Conservation (phyloP, 2,797 vertebrate species). For the Lepus townsendii region DNA sequence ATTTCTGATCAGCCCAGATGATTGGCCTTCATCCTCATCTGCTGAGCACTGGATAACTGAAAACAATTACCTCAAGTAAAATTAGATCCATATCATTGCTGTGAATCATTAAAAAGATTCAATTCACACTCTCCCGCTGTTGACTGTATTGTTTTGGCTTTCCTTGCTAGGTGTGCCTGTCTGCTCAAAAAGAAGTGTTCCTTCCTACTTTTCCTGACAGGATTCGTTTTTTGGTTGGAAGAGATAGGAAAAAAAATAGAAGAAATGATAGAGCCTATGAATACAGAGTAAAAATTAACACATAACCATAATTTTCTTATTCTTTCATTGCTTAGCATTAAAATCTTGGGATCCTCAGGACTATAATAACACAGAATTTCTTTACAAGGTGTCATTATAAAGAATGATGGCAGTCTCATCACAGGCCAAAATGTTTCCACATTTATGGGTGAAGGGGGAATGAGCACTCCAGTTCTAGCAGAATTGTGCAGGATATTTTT, state of each 20-base stretch:
- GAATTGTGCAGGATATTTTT: neutral
- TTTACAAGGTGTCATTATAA: neutral
- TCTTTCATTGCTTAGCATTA: neutral
- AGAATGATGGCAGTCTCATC: neutral
- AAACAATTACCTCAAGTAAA: slow-evolving; percentile 80
- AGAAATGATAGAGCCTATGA: neutral
- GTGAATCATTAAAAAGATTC: slow-evolving; percentile 13
- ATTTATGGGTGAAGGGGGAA: neutral
- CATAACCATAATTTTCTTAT: neutral
- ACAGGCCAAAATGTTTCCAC: neutral
- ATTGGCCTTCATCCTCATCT: slow-evolving; percentile 79
- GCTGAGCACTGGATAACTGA: slow-evolving; percentile 83
- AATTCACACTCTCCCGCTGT: neutral
- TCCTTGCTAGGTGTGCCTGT: slow-evolving; percentile 18
- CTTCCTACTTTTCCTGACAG: slow-evolving; percentile 23
- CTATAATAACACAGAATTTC: neutral
- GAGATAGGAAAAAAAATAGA: neutral
- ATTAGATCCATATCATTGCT: slow-evolving; percentile 25
- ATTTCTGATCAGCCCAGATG: slow-evolving; percentile 87
- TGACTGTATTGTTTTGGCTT: neutral
- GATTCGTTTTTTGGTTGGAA: neutral
- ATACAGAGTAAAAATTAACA: neutral
- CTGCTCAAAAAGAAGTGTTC: slow-evolving; percentile 36
- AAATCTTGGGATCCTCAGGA: neutral
- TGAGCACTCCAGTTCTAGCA: neutral